Evolutionary conservation across 2,113 vertebrate species (phyloP), one percentile per base, ranked within the genome.

Genomic region (Paramormyrops kingsleyae): DNA sequence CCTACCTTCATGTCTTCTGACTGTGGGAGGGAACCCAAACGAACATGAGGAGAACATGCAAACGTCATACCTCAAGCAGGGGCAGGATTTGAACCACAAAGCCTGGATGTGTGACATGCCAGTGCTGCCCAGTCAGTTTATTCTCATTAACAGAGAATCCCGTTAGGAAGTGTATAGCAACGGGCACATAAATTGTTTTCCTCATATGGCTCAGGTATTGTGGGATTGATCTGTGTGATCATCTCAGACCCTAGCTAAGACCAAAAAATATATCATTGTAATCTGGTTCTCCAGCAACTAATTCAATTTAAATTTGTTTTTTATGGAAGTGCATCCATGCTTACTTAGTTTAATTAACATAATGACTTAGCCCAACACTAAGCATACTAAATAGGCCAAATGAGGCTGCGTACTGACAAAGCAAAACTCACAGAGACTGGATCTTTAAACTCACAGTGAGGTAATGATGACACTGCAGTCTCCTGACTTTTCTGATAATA

Each of bases 381-480:
- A n/a, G 35, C 19, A 1, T 59, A 62, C 4, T 62, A 88, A 88
- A 87, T 19, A 53, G 53, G 24, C n/a, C 19, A 59, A 87, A 44
- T 88, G 53, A 17, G 52, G 27, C 39, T 24, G 21, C 6, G 9
- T n/a, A 27, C 27, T 50, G 47, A 87, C 9, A 87, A 12, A 90
- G 77, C 8, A 89, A 31, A 7, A 85, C 88, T n/a, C 62, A 88
- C 83, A 15, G 15, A 1, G 56, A 88, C 89, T 49, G 56, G 42
- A 46, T 44, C 84, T 39, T 90, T 47, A 88, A 62, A 85, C 87
- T 27, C 86, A 27, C 46, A 52, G 42, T 87, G 50, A 88, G 39
- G 42, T 46, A 21, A 84, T 2, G 88, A 88, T 89, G 91, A 91
- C 39, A 35, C 89, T 87, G 88, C 88, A 92, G 93, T 93, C 90